These are phyloP conservation scores for Lobophora halterata DNA, from an alignment of 2,888 invertebrate genomes.

Conservation along the genomic window DNA sequence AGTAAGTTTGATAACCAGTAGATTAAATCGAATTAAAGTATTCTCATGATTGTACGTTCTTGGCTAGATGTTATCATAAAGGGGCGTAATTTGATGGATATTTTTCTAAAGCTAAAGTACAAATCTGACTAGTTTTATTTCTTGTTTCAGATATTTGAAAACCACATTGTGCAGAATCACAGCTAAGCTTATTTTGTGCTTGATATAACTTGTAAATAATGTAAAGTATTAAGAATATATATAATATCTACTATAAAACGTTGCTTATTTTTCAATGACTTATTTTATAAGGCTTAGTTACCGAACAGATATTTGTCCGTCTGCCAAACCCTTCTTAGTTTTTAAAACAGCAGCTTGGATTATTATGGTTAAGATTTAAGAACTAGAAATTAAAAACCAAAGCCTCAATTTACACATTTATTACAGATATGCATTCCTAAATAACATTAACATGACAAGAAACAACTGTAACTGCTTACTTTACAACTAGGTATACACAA, in stretches of 20 bases:
- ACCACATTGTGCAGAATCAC: neutral
- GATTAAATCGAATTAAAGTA: too few relatives aligned
- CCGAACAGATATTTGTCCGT: too few relatives aligned
- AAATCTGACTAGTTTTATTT: constrained; percentile 1
- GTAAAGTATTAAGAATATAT: constrained; percentile 7
- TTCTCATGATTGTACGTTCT: too few relatives aligned
- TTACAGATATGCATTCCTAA: constrained; percentile 77
- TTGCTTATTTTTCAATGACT: too few relatives aligned
- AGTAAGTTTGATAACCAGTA: constrained; percentile 29
- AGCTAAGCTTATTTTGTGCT: neutral
- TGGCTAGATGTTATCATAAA: too few relatives aligned
- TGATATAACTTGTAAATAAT: constrained; percentile 5
- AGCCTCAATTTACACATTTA: constrained; percentile 76
- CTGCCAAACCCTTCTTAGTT: too few relatives aligned
- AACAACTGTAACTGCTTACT: constrained; percentile 65
- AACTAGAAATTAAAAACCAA: too few relatives aligned
- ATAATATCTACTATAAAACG: neutral
- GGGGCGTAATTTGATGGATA: too few relatives aligned
- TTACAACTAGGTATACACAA: constrained; percentile 53
- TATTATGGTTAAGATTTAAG: too few relatives aligned
- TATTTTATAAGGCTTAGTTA: too few relatives aligned
- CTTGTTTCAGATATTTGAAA: constrained; percentile 13
- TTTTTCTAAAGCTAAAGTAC: too few relatives aligned
- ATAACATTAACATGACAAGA: constrained; percentile 69
- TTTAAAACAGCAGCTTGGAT: too few relatives aligned